Evolutionary conservation across 2,113 vertebrate genomes (phyloP), one percentile per base, ranked within the genome.

Genomic region (Sula dactylatra): DNA sequence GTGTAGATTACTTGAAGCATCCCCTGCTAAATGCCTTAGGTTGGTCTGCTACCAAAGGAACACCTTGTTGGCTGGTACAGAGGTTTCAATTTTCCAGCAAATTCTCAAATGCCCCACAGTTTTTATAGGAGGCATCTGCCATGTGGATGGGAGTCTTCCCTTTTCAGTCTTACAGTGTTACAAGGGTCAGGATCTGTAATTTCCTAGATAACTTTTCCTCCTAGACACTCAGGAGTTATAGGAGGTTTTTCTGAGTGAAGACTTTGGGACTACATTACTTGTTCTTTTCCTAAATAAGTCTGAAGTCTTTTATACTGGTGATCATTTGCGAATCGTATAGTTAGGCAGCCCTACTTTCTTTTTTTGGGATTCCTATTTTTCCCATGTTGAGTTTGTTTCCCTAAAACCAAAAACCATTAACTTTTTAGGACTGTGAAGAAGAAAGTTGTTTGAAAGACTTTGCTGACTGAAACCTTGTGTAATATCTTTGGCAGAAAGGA

Each of bases 401-500:
- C 49, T 77, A 82, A 85, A 93, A 9, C 27, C 18, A 42, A 66
- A 66, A 93, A 11, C 0, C 20, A 70, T 40, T 66, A 58, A 45
- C 36, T 42, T 87, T 93, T 90, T 36, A 88, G 42, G 15, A 52
- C 1, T 3, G 2, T 20, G 45, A 54, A 62, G 45, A 83, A 45
- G 22, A 71, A 95, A 82, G 49, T 66, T 89, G 12, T 90, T 97
- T 92, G 64, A 74, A 69, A 86, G 64, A 71, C 52, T 86, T 88
- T 88, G 45, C 20, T 83, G 45, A 59, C 66, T 79, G 54, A 91
- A 93, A 76, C 4, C 54, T 85, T 65, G 77, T 72, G 62, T 82
- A 66, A 73, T 80, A 79, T 42, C 78, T 95, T 90, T 91, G 94
- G 58, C 78, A 95, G 78, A 91, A 80, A 77, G 20, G 27, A 94